Conservation (phyloP, 2,797 vertebrate genomes). For the Pangasius sanitwongsei region DNA sequence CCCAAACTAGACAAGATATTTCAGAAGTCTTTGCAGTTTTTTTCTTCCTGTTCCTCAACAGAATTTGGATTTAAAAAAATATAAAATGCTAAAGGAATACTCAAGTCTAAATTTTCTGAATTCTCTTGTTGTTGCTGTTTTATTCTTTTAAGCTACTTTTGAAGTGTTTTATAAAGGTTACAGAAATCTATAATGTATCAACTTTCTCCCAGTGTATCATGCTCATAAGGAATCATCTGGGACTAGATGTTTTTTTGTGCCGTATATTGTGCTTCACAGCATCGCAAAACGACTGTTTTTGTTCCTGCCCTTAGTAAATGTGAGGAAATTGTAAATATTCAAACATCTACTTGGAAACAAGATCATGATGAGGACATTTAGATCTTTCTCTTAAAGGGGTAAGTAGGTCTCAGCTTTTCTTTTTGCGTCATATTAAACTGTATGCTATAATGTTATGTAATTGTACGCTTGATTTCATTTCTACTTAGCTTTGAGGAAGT, state of each 20-base stretch:
- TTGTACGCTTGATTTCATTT: background rate
- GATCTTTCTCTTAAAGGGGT: conserved; percentile 3
- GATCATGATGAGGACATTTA: background rate
- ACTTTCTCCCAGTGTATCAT: background rate
- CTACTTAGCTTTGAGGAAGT: background rate
- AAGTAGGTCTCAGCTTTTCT: background rate
- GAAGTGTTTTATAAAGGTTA: background rate
- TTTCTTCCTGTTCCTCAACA: background rate
- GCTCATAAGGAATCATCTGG: background rate
- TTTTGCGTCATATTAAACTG: background rate
- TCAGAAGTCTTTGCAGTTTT: background rate
- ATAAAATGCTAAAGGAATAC: background rate
- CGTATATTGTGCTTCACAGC: background rate
- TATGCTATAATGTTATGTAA: background rate
- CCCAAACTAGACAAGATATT: background rate
- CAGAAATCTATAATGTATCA: background rate
- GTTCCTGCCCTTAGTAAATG: background rate
- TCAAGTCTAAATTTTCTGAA: background rate
- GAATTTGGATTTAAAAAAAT: background rate
- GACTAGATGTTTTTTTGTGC: background rate
- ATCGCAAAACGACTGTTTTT: background rate
- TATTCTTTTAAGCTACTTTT: background rate
- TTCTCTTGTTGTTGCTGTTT: background rate
- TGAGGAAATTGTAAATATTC: background rate
- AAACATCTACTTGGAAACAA: background rate